Evolutionary conservation across 2,888 invertebrate species (phyloP).

Genomic region (Ochlodes sylvanus): DNA sequence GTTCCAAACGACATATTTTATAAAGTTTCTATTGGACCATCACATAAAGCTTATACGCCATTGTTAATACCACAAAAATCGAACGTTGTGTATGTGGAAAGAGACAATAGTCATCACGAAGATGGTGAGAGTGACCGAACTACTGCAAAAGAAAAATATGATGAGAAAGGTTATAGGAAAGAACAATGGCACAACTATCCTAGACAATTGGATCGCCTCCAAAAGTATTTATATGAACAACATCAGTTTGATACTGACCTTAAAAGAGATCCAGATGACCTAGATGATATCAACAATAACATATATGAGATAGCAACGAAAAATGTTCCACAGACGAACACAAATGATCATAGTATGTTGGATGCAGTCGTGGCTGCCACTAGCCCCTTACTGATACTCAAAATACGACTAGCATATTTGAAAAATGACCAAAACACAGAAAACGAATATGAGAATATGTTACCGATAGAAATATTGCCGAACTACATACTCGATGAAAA

Average conservation of each 20-base stretch:
- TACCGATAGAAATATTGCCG: slow-evolving; percentile 34
- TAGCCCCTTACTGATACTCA: slow-evolving; percentile 69
- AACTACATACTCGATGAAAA: slow-evolving; percentile 38
- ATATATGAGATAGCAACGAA: slow-evolving; percentile 42
- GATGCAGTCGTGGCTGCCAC: slow-evolving; percentile 56
- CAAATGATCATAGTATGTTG: slow-evolving; percentile 52
- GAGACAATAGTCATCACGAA: slow-evolving; percentile 52
- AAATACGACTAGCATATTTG: slow-evolving; percentile 68
- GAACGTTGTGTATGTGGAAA: slow-evolving; percentile 50
- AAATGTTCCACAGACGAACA: slow-evolving; percentile 49
- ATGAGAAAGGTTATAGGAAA: slow-evolving; percentile 67
- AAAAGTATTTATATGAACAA: slow-evolving; percentile 54
- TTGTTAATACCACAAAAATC: slow-evolving; percentile 55
- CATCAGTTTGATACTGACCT: slow-evolving; percentile 24
- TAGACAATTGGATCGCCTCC: slow-evolving; percentile 71
- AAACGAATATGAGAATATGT: slow-evolving; percentile 47
- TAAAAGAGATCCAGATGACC: slow-evolving; percentile 54
- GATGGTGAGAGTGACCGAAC: slow-evolving; percentile 54
- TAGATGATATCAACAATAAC: slow-evolving; percentile 40
- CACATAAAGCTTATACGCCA: slow-evolving; percentile 46
- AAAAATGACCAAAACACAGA: slow-evolving; percentile 53
- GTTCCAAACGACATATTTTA: slow-evolving; percentile 62
- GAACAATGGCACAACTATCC: slow-evolving; percentile 79
- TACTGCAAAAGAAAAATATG: slow-evolving; percentile 44
- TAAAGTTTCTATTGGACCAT: slow-evolving; percentile 51